Evolutionary conservation across 2,113 vertebrate genomes (phyloP), one percentile per base, ranked within the genome.

Genomic region (Vombatus ursinus): DNA sequence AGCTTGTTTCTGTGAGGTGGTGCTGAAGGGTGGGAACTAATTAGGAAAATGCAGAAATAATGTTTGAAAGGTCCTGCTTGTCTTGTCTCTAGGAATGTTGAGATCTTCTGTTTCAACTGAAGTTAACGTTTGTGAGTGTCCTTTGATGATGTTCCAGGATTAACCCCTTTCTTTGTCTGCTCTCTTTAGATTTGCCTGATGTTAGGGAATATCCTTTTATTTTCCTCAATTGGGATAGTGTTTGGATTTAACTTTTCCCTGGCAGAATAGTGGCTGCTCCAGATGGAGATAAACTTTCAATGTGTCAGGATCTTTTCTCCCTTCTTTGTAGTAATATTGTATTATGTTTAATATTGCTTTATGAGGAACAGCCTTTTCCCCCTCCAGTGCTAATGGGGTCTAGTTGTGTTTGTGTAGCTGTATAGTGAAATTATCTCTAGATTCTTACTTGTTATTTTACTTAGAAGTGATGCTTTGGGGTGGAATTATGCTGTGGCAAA

Each of bases 21-120:
- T 54, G 12, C 89, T 51, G 91, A 91, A 94, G 96, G 95, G 96
- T 97, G 95, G 95, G 89, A 90, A 92, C 84, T 47, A 26, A 52
- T 96, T 68, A 94, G 92, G 84, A 50, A 68, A 90, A 28, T 90
- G 52, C 50, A 92, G 8, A 77, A 52, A 44, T 68, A 51, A 89
- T n/a, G 5, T 51, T 77, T 91, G 51, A 31, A 53, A 50, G 52
- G 52, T 91, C 37, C n/a, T 51, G n/a, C 6, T 92, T 23, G 68
- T 92, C 37, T 53, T 25, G 19, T 23, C n/a, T 84, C 19, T 84
- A 84, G 68, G 68, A 84, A 84, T 51, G 92, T 93, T 28, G 89
- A 91, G 89, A 93, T 93, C 93, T 95, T 96, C 16, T 48, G 48
- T 50, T 54, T 89, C 52, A 28, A 31, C 68, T 23, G 91, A 91